Evolutionary conservation across 2,888 invertebrate genomes (phyloP).

Genomic region (Omphaloscelis lunosa): DNA sequence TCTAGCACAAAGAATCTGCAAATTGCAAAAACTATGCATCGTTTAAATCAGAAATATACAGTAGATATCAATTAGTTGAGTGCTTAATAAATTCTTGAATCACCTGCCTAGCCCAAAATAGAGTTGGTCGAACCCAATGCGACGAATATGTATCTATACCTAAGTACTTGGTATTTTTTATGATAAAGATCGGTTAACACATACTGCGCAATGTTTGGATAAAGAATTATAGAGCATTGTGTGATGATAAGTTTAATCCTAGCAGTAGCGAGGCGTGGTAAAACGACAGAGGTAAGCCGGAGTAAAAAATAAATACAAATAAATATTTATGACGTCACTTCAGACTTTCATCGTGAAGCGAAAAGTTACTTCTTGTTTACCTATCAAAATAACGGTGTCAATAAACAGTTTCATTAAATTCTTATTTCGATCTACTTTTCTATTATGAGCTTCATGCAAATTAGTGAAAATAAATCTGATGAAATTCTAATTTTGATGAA

Average conservation of each 20-base stretch:
- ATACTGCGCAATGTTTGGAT: background rate
- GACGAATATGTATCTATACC: background rate
- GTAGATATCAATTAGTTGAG: background rate
- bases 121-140: background rate
- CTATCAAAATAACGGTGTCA: too few species aligned
- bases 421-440: too few species aligned
- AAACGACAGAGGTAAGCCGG: too few species aligned
- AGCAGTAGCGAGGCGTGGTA: too few species aligned
- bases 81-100: background rate
- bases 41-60: background rate
- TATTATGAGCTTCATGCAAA: too few species aligned
- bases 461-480: too few species aligned
- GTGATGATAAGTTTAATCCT: background rate
- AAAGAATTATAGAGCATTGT: background rate
- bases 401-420: too few species aligned
- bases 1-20: background rate
- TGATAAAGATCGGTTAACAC: background rate
- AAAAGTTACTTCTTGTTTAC: too few species aligned
- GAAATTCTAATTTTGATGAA: too few species aligned
- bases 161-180: slow-evolving; percentile 4
- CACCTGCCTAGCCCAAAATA: background rate
- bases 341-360: too few species aligned
- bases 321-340: too few species aligned
- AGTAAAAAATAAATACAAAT: too few species aligned
- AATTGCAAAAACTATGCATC: background rate